A percentile compares a stretch with the other conserved stretches of the same genome.
Evolutionary conservation across 2,797 vertebrate genomes (phyloP).

Genomic region (Champsocephalus gunnari): DNA sequence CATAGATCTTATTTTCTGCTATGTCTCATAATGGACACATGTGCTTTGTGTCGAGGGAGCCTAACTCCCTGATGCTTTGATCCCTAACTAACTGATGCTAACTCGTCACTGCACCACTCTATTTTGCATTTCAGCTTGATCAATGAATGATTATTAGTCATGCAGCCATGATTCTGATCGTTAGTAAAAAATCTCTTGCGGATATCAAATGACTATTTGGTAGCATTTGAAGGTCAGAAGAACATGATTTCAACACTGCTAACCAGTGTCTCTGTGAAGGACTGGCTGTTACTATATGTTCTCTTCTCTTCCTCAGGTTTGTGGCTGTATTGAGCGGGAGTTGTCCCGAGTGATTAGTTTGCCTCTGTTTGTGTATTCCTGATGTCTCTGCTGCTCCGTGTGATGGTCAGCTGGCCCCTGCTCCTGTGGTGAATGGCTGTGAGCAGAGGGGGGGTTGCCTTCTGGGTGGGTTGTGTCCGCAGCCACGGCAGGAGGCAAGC

Average conservation of each 20-base stretch:
- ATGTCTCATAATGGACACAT: too few species aligned
- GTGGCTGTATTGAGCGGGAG: not conserved
- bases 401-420: conserved; percentile 68
- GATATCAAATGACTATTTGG: not conserved
- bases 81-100: too few species aligned
- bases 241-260: not conserved
- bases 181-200: not conserved
- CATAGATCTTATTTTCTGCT: too few species aligned
- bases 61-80: too few species aligned
- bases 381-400: conserved; percentile 17
- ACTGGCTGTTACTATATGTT: not conserved
- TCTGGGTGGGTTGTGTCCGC: conserved; percentile 81
- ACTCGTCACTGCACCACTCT: too few species aligned
- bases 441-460: conserved; percentile 80
- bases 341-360: not conserved
- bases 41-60: too few species aligned
- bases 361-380: not conserved
- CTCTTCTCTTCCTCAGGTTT: conserved; percentile 30
- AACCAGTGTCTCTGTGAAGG: not conserved
- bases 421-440: conserved; percentile 85
- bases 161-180: too few species aligned
- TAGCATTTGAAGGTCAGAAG: not conserved
- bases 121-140: too few species aligned
- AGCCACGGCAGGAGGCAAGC: conserved; percentile 71
- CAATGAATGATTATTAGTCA: too few species aligned